These are phyloP conservation scores for Malurus elegans DNA, from an alignment of 2,113 vertebrate species.

Conservation along the genomic window DNA sequence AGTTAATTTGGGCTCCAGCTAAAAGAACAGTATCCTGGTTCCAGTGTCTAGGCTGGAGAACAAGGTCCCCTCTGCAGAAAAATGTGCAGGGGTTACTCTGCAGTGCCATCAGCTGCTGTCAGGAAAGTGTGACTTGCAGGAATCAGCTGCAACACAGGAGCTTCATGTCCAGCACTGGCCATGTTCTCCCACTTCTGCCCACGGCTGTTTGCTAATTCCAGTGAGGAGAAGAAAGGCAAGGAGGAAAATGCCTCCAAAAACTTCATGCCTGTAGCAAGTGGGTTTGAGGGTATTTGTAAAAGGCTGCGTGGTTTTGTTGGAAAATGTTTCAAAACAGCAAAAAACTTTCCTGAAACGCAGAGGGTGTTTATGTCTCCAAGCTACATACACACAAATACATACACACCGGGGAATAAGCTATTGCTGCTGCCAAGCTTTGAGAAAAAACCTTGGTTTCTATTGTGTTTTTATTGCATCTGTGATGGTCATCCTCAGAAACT, in stretches of 20 bases:
- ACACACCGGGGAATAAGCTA: not conserved
- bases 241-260: not conserved
- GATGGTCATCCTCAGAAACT: conserved; percentile 41
- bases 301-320: not conserved
- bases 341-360: not conserved
- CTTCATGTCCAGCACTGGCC: not conserved
- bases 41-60: not conserved
- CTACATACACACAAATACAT: not conserved
- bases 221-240: not conserved
- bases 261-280: not conserved
- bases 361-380: not conserved
- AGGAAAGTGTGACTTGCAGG: not conserved
- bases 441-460: not conserved
- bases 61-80: not conserved
- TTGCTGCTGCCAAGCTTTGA: not conserved
- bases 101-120: accelerated
- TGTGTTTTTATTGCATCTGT: conserved; percentile 22
- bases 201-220: not conserved
- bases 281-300: not conserved
- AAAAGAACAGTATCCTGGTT: not conserved
- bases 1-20: not conserved
- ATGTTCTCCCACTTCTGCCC: not conserved
- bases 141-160: not conserved
- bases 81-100: not conserved
- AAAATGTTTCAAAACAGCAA: not conserved